phyloP scores from a whole-genome alignment of 2,888 invertebrate species.

The Apodemia zela region DNA sequence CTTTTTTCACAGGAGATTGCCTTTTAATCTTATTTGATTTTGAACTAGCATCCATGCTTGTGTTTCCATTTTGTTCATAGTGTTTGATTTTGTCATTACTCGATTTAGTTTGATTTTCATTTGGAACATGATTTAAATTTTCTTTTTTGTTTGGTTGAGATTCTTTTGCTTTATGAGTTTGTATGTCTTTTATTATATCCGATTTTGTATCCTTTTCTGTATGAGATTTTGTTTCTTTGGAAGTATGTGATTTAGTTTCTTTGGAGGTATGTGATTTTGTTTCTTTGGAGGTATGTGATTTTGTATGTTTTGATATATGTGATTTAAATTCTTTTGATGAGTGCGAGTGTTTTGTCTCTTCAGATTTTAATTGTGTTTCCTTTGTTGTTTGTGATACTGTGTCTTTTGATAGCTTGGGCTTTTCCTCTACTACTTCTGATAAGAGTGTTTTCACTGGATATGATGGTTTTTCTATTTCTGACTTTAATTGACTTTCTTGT shows the following conservation, averaged over 20 bases:
- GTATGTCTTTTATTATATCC: neutral
- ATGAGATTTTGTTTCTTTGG: slow-evolving; percentile 14
- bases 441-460: neutral
- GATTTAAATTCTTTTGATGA: neutral
- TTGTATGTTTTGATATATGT: neutral
- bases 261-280: slow-evolving; percentile 20
- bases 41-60: neutral
- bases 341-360: slow-evolving; percentile 14
- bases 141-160: slow-evolving; percentile 18
- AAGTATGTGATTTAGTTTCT: slow-evolving; percentile 16
- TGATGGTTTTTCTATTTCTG: neutral
- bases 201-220: slow-evolving; percentile 12
- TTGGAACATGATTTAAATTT: slow-evolving; percentile 15
- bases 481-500: neutral
- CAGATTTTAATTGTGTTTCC: neutral
- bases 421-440: neutral
- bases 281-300: slow-evolving; percentile 4
- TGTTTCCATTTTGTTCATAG: slow-evolving; percentile 13
- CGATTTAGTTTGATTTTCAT: slow-evolving; percentile 5
- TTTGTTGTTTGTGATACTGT: neutral
- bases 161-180: slow-evolving; percentile 18
- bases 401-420: neutral
- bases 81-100: slow-evolving; percentile 12
- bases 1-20: slow-evolving; percentile 12
- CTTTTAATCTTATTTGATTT: slow-evolving; percentile 11